Conservation (phyloP, 2,113 vertebrate genomes). For the Acrocephalus kingi region DNA sequence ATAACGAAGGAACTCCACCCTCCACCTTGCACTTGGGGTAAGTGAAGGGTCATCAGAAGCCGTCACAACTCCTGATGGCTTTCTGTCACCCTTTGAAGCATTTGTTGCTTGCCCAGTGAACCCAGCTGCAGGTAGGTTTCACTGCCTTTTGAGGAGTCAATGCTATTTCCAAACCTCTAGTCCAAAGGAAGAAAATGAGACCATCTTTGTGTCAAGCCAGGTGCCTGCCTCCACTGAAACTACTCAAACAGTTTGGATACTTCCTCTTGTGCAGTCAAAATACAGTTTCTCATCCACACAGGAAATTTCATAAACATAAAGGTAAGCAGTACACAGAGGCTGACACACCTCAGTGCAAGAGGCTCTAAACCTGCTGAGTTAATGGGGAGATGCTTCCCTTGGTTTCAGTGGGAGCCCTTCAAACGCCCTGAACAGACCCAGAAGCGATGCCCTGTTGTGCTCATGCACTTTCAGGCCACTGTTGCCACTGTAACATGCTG, state of each 20-base stretch:
- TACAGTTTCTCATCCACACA: not conserved
- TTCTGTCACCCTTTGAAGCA: not conserved
- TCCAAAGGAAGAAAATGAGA: not conserved
- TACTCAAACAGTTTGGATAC: not conserved
- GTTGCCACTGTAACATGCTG: not conserved
- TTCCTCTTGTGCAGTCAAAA: not conserved
- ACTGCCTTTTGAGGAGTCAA: not conserved
- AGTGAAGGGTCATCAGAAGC: not conserved
- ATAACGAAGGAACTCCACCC: not conserved
- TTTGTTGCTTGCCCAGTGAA: not conserved
- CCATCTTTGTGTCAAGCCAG: not conserved
- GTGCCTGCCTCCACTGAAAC: not conserved
- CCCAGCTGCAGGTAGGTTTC: not conserved
- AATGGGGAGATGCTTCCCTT: not conserved
- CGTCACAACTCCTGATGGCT: not conserved
- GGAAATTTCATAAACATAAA: not conserved
- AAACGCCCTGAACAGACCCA: not conserved
- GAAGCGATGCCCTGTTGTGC: fast-evolving
- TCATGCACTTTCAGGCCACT: not conserved
- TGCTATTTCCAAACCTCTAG: not conserved
- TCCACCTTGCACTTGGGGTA: not conserved
- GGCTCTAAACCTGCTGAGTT: not conserved
- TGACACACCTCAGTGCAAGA: not conserved
- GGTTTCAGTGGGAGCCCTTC: not conserved
- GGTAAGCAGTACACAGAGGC: not conserved